Percentiles rank a stretch among this genome's conserved stretches.
phyloP scores from a whole-genome alignment of 2,888 invertebrate genomes.

The Anarsia innoxiella region DNA sequence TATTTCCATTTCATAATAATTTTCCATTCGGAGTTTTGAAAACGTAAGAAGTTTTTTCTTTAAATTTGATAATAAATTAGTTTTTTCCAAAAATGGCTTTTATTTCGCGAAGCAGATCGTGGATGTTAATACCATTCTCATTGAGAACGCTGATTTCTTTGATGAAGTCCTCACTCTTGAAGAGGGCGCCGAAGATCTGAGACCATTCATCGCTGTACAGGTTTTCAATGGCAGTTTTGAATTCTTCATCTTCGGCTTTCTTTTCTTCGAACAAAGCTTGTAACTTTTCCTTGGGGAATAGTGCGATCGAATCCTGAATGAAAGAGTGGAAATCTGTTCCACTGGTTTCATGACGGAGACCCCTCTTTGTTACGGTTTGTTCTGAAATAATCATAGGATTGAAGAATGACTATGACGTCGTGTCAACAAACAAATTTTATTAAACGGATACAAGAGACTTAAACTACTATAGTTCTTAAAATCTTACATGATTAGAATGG shows the following conservation, averaged over 20 bases:
- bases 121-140: slow-evolving; percentile 42
- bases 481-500: too few relatives aligned
- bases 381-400: neutral
- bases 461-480: too few relatives aligned
- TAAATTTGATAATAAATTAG: too few relatives aligned
- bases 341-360: slow-evolving; percentile 27
- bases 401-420: neutral
- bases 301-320: slow-evolving; percentile 33
- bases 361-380: slow-evolving; percentile 1
- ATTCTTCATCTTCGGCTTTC: slow-evolving; percentile 41
- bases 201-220: slow-evolving; percentile 47
- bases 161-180: slow-evolving; percentile 41
- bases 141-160: slow-evolving; percentile 35
- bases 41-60: too few relatives aligned
- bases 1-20: too few relatives aligned
- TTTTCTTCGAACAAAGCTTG: slow-evolving; percentile 48
- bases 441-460: neutral
- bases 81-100: slow-evolving; percentile 48
- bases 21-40: too few relatives aligned
- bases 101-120: slow-evolving; percentile 31
- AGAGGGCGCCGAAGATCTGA: slow-evolving; percentile 34
- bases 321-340: slow-evolving; percentile 38
- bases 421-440: neutral
- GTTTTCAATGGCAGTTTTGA: slow-evolving; percentile 44
- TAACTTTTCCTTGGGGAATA: slow-evolving; percentile 44